A percentile compares a stretch with the other conserved stretches of the same genome.
These are phyloP conservation scores for Amblyornis subalaris DNA, from an alignment of 2,113 vertebrate genomes.

Conservation along the genomic window DNA sequence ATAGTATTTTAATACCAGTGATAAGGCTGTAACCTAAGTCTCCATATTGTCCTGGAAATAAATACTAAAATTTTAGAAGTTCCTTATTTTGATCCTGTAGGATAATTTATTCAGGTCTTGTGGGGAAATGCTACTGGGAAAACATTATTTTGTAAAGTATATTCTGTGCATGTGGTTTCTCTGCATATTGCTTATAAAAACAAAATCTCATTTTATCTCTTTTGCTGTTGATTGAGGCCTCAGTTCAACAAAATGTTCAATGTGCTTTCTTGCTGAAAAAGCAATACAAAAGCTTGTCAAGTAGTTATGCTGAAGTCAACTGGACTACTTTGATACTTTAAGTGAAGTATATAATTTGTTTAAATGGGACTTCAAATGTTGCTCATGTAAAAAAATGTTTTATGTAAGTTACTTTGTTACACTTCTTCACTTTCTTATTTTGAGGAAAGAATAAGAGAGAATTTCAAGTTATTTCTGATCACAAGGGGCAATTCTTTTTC, in stretches of 20 bases:
- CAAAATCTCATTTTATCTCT: neutral
- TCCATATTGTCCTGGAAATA: neutral
- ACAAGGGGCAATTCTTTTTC: neutral
- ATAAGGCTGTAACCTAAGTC: neutral
- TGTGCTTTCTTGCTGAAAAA: neutral
- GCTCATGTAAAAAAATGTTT: neutral
- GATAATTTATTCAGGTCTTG: neutral
- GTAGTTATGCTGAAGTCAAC: neutral
- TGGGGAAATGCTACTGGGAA: neutral
- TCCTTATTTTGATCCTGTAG: neutral
- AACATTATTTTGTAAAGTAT: neutral
- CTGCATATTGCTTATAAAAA: neutral
- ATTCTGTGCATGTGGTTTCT: neutral
- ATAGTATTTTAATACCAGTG: neutral
- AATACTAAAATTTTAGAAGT: neutral
- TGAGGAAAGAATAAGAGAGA: neutral
- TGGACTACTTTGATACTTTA: neutral
- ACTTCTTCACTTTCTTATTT: neutral
- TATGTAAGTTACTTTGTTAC: neutral
- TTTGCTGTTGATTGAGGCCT: neutral
- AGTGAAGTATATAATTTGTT: neutral
- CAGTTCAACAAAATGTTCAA: neutral
- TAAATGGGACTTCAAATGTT: neutral
- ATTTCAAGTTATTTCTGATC: neutral
- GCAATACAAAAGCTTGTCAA: neutral